phyloP scores from a whole-genome alignment of 2,113 vertebrate species.

The Morone saxatilis region DNA sequence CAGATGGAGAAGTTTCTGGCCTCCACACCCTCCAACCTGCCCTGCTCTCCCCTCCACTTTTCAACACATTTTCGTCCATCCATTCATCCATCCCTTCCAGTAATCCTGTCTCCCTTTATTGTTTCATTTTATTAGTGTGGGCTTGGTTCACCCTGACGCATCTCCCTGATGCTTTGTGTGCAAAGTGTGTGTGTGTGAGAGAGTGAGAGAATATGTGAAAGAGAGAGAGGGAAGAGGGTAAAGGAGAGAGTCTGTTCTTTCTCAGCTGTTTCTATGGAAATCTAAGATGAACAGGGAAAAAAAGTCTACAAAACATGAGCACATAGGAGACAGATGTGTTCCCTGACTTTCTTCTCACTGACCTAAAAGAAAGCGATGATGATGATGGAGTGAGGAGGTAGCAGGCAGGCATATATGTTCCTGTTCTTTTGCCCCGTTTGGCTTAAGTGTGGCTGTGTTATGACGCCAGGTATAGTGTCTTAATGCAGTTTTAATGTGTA shows the following conservation, averaged over 20 bases:
- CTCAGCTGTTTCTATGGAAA: constrained; percentile 53
- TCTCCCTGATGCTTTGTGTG: background rate
- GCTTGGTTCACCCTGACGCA: constrained; percentile 10
- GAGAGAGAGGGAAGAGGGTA: background rate
- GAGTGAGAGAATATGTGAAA: background rate
- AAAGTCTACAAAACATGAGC: constrained; percentile 23
- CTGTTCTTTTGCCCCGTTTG: constrained; percentile 19
- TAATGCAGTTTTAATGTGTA: background rate
- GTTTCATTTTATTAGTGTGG: constrained; percentile 7
- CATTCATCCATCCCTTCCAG: background rate
- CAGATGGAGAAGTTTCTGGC: constrained; percentile 52
- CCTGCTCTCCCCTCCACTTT: background rate
- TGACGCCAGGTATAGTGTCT: constrained; percentile 1
- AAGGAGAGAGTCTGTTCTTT: constrained; percentile 53
- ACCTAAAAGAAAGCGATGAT: constrained; percentile 2
- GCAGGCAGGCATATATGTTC: constrained; percentile 8
- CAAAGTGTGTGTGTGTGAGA: background rate
- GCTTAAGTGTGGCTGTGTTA: background rate
- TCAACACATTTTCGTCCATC: background rate
- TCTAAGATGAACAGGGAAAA: constrained; percentile 34
- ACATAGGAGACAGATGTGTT: constrained; percentile 31
- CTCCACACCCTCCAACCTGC: constrained; percentile 24
- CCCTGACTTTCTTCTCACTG: constrained; percentile 5
- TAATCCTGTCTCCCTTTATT: constrained; percentile 16
- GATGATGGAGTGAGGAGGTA: constrained; percentile 41